Base-by-base conservation (phyloP, 2,113 vertebrate species). In the Lutjanus erythropterus region DNA sequence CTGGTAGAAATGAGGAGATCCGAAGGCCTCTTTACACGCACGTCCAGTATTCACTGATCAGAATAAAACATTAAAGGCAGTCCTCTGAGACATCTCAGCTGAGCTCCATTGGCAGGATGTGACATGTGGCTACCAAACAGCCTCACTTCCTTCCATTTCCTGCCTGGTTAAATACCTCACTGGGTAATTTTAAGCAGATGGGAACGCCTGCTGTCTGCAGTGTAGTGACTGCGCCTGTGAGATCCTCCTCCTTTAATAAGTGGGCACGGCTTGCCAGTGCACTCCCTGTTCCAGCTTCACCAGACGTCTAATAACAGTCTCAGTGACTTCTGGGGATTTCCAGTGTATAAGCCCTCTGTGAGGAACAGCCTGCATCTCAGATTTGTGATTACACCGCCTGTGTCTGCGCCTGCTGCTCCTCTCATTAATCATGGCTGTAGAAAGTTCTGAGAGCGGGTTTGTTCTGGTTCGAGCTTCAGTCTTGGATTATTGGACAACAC, bases 221-320 rank as follows among this genome's bases (percentile, higher is more conserved):
- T 79, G 85, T 80, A 55, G 52, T 71, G 72, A 81, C 82, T 90
- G 74, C 7, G 25, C 56, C 71, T 88, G 75, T 78, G 73, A 82
- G 83, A 82, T 78, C 75, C 81, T 85, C 82, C 79, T 87, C 4
- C 59, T 84, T 86, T 92, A 91, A 92, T 91, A 76, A 91, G 67
- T 75, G 87, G 84, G 84, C 86, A 83, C 18, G 35, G 44, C 58
- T 61, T 88, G 87, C 90, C 88, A 91, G 82, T 56, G 52, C 69
- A 81, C 82, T 89, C 84, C 80, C 80, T 41, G 61, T 62, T 84
- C 55, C 70, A 83, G 81, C 87, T 78, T 87, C 75, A 76, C 67
- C 90, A 90, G 89, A 91, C 87, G 46, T 82, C 81, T 91, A 89
- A 91, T 92, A 91, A 84, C 82, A 87, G 89, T 83, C 82, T 83